A percentile compares a stretch with the other conserved stretches of the same genome.
These are phyloP conservation scores for Heliangelus exortis DNA, from an alignment of 2,797 vertebrate genomes.

Conservation along the genomic window DNA sequence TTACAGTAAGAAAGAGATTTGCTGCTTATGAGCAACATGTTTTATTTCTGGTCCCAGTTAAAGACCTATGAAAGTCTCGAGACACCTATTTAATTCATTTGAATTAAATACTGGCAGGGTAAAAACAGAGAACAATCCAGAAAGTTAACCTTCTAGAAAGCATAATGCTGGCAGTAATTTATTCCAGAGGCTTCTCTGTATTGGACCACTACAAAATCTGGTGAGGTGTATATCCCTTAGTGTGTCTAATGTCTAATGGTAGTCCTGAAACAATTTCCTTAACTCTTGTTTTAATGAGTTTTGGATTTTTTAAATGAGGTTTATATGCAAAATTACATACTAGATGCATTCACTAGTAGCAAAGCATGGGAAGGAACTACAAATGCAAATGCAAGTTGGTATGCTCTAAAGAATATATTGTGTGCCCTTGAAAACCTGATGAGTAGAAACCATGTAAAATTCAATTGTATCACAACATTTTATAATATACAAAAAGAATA, in stretches of 20 bases:
- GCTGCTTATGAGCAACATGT: not conserved
- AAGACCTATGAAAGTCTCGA: not conserved
- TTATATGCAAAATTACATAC: accelerated
- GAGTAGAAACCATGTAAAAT: not conserved
- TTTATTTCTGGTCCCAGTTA: not conserved
- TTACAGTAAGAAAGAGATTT: not conserved
- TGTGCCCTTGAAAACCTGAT: not conserved
- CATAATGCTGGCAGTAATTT: not conserved
- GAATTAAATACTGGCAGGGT: not conserved
- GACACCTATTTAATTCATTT: not conserved
- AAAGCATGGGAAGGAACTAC: not conserved
- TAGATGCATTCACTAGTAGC: not conserved
- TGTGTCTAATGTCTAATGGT: not conserved
- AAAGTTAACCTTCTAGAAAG: not conserved
- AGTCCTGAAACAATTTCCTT: not conserved
- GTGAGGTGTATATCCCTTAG: not conserved
- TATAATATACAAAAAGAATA: not conserved
- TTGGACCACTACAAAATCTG: not conserved
- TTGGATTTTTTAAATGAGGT: not conserved
- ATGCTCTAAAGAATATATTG: not conserved
- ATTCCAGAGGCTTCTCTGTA: not conserved
- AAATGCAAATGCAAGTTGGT: not conserved
- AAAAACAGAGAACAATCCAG: not conserved
- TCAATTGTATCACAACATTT: not conserved
- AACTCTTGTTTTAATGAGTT: accelerated